These are phyloP conservation scores for Drosophila auraria DNA, from an alignment of 1,140 invertebrate species.

Conservation along the genomic window DNA sequence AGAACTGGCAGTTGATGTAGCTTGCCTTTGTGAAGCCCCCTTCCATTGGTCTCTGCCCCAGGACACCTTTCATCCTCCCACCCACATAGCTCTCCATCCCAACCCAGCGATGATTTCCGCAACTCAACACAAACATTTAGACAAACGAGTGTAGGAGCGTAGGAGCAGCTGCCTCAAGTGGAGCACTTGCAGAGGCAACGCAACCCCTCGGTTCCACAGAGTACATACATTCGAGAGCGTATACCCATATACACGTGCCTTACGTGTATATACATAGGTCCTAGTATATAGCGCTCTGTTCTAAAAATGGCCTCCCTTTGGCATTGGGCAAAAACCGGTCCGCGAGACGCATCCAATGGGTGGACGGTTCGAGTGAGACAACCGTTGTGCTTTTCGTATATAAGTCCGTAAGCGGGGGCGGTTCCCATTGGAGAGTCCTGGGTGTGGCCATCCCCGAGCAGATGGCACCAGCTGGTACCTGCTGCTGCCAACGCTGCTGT, in stretches of 20 bases:
- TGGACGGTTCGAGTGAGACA: constrained; percentile 54
- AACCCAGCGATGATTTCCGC: constrained; percentile 29
- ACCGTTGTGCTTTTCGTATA: constrained; percentile 52
- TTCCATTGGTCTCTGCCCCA: background rate
- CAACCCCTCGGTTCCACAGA: constrained; percentile 17
- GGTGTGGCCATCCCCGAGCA: constrained; percentile 60
- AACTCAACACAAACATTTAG: constrained; percentile 72
- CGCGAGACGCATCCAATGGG: constrained; percentile 44
- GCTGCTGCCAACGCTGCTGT: constrained; percentile 31
- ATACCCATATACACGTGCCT: constrained; percentile 22
- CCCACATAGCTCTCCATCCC: constrained; percentile 29
- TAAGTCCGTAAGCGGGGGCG: constrained; percentile 54
- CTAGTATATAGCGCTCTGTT: constrained; percentile 22
- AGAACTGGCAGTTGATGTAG: constrained; percentile 66
- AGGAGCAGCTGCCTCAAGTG: constrained; percentile 71
- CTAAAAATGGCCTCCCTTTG: constrained; percentile 51
- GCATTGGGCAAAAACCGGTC: constrained; percentile 73
- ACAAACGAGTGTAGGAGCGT: constrained; percentile 63
- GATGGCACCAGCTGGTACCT: constrained; percentile 60
- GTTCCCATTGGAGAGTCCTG: constrained; percentile 33
- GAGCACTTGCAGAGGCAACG: constrained; percentile 57
- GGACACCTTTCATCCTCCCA: constrained; percentile 2
- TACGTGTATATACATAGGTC: constrained; percentile 9
- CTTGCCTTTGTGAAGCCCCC: constrained; percentile 30
- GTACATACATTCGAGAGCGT: constrained; percentile 20